A percentile compares a stretch with the other conserved stretches of the same genome.
Evolutionary conservation across 2,888 invertebrate genomes (phyloP).

Genomic region (Apoda limacodes): DNA sequence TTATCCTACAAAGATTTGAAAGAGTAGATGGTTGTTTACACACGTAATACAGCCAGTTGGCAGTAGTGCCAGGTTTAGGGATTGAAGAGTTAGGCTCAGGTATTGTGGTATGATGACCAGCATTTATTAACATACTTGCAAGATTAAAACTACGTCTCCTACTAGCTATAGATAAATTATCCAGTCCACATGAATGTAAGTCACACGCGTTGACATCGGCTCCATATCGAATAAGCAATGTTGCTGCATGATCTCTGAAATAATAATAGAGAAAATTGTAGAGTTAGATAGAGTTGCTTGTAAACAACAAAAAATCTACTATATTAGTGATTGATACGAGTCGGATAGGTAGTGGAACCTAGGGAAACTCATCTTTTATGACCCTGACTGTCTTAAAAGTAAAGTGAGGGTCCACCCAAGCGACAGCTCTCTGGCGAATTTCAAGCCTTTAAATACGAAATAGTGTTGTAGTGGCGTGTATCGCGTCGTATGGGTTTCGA

Average conservation of each 20-base stretch:
- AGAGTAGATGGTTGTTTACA: slow-evolving; percentile 62
- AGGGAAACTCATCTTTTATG: no score
- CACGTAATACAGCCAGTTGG: slow-evolving; percentile 46
- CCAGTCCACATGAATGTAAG: slow-evolving; percentile 63
- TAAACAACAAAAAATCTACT: no score
- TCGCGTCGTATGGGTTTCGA: no score
- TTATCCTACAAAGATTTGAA: slow-evolving; percentile 69
- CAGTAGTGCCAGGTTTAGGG: slow-evolving; percentile 32
- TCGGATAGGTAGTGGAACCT: no score
- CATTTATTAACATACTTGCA: slow-evolving; percentile 47
- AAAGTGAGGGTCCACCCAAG: no score
- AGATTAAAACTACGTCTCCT: slow-evolving; percentile 36
- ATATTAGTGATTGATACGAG: no score
- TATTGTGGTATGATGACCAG: slow-evolving; percentile 38
- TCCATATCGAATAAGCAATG: slow-evolving; percentile 70
- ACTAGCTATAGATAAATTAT: slow-evolving; percentile 67
- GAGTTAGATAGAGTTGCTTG: neutral
- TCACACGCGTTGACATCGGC: slow-evolving; percentile 73
- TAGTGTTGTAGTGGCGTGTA: no score
- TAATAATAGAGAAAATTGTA: slow-evolving; percentile 5
- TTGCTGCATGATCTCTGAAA: slow-evolving; percentile 63
- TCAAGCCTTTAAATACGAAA: no score
- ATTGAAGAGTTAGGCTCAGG: slow-evolving; percentile 19
- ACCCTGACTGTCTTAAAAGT: no score
- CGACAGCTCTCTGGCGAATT: no score